Conservation (phyloP, 2,888 invertebrate species). For the Trachelus stipa region DNA sequence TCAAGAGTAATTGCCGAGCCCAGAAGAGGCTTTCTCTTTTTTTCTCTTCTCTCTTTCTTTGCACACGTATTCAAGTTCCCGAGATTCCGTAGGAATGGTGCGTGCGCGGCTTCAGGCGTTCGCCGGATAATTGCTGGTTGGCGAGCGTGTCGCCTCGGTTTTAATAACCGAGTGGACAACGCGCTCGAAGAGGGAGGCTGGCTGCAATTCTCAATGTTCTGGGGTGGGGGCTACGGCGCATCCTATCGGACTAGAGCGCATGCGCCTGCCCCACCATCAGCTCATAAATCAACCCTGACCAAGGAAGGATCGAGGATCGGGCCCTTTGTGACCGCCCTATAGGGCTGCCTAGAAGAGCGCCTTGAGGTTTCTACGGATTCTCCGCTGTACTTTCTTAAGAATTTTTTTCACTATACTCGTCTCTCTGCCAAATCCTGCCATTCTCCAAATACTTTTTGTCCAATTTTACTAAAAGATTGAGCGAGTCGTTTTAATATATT, state of each 20-base stretch:
- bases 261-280: constrained; percentile 51
- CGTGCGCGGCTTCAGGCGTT: constrained; percentile 45
- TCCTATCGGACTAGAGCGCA: constrained; percentile 43
- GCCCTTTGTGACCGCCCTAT: constrained; percentile 32
- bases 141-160: constrained; percentile 62
- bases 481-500: not conserved
- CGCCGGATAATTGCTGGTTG: constrained; percentile 64
- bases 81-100: not conserved
- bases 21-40: not conserved
- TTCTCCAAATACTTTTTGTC: not conserved
- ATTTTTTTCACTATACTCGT: constrained; percentile 20
- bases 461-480: not conserved
- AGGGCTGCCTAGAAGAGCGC: constrained; percentile 17
- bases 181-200: constrained; percentile 55
- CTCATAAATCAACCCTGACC: constrained; percentile 57
- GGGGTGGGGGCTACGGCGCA: constrained; percentile 29
- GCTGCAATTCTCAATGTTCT: constrained; percentile 28
- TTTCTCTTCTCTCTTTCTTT: not conserved
- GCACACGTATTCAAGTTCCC: not conserved
- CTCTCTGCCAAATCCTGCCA: constrained; percentile 6
- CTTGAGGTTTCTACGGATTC: constrained; percentile 24
- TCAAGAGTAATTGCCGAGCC: not conserved
- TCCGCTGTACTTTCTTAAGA: constrained; percentile 24
- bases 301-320: constrained; percentile 33
- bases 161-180: constrained; percentile 65